Evolutionary conservation across 2,888 invertebrate genomes (phyloP), one percentile per base, ranked within the genome.

Genomic region (Cecidostiba fungosa): DNA sequence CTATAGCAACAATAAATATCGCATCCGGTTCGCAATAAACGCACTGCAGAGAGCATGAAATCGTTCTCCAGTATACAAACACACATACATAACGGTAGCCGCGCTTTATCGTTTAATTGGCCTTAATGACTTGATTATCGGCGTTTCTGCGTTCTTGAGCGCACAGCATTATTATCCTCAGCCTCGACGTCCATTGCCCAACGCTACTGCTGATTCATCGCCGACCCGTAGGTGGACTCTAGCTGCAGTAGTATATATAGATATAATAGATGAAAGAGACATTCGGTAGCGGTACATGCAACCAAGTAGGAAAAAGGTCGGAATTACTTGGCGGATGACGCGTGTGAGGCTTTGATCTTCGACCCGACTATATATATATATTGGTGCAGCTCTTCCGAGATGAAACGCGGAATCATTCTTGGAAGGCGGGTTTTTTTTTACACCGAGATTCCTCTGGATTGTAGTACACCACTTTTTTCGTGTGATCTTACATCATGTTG

Each of bases 91-190:
- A 79, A 69, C 66, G 69, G 77, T 62, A 70, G 43, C 3, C 16
- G 36, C 43, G n/a, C 23, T 77, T 84, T 77, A 76, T 62, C 77
- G 62, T 43, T 59, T 76, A 82, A 86, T 85, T 86, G 82, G 32
- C 78, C 79, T 79, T 77, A 84, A 84, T 79, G 69, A 79, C 82
- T 84, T 79, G 82, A 86, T 84, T 79, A 86, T 84, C 78, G 78
- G 47, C 54, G 54, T 82, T 70, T 78, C 78, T 73, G 39, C 43
- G 70, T 50, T 79, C 59, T 29, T 66, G 10, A n/a, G 10, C 54
- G 62, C 47, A 23, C 69, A 14, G n/a, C 39, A 70, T 77, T 73
- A 62, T 47, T 59, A 32, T 69, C n/a, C 59, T 26, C 26, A 26
- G 66, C 66, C 66, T 66, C 54, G n/a, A n/a, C 29, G 19, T 3